Base-by-base conservation (phyloP, 2,888 invertebrate species). In the Tiliacea citrago region DNA sequence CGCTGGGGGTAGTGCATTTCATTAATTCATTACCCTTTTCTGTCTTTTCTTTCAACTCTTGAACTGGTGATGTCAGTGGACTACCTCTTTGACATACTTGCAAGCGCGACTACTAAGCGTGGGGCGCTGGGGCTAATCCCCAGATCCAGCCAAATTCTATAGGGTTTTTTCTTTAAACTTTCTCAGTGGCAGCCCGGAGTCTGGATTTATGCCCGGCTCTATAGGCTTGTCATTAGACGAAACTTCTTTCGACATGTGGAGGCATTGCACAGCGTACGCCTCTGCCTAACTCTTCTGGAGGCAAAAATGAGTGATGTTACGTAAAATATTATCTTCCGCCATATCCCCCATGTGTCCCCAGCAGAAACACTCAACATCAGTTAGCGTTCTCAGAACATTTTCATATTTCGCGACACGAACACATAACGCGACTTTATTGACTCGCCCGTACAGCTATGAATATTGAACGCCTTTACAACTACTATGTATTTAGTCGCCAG, bases 351-450 rank as follows among this genome's bases (percentile, higher is more conserved):
- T 71, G 67, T 79, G 63, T 65, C 67, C 29, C 35, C 24, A 16
- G 35, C 63, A 74, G 68, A 61, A 58, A 58, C 42, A 49, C 57
- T 74, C 42, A 53, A 55, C 49, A 58, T 57, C 68, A 66, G 77
- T 57, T 63, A 72, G 10, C 58, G n/a, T 63, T 51, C 57, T 75
- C 53, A 35, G 55, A 53, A 75, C 53, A 83, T 72, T 75, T 83
- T 83, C 68, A 83, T 75, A 82, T 79, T 79, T 51, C 63, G 62
- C 39, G 65, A 55, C 84, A 72, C 16, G 55, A 77, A 51, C 45
- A 78, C 67, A 47, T 13, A 67, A 29, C 49, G 24, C 12, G 29
- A 66, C 71, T 74, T 51, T 83, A 83, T 81, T 72, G 83, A 68
- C 62, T 72, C 13, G 21, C 67, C 21, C 42, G 21, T 39, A 8